These are phyloP conservation scores for Eucriotettix oculatus DNA, from an alignment of 2,888 invertebrate genomes.

Conservation along the genomic window DNA sequence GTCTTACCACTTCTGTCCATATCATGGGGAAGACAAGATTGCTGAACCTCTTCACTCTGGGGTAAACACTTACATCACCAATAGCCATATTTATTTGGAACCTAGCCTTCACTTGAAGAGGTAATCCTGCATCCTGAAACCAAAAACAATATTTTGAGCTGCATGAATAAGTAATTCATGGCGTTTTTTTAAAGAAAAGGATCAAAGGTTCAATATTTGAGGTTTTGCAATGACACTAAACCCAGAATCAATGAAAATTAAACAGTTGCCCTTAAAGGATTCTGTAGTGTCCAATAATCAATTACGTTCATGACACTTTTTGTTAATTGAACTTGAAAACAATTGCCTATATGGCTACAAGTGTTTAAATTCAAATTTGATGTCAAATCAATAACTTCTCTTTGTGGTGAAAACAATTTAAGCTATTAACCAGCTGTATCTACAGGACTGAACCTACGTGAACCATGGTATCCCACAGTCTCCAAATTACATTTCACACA, in stretches of 20 bases:
- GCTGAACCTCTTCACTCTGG: constrained; percentile 47
- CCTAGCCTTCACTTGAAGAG: constrained; percentile 58
- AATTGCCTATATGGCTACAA: too few species aligned
- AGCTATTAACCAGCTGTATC: too few species aligned
- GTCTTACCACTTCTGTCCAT: constrained; percentile 84
- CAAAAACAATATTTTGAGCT: too few species aligned
- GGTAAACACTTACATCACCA: constrained; percentile 46
- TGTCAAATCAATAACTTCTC: too few species aligned
- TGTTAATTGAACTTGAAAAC: too few species aligned
- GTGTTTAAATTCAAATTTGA: too few species aligned
- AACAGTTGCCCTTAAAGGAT: background rate
- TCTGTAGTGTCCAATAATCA: too few species aligned
- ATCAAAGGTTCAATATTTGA: background rate
- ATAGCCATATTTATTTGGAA: constrained; percentile 80
- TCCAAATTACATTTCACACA: background rate
- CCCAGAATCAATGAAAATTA: background rate
- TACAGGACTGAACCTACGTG: too few species aligned
- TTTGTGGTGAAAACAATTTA: too few species aligned
- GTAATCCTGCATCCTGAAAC: constrained; percentile 54
- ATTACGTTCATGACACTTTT: too few species aligned
- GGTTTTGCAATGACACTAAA: background rate
- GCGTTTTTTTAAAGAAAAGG: too few species aligned
- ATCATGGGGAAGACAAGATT: constrained; percentile 61
- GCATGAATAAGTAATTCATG: background rate
- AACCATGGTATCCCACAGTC: too few species aligned